These are phyloP conservation scores for Drosophila kepulauana DNA, from an alignment of 1,140 invertebrate species.

Conservation along the genomic window DNA sequence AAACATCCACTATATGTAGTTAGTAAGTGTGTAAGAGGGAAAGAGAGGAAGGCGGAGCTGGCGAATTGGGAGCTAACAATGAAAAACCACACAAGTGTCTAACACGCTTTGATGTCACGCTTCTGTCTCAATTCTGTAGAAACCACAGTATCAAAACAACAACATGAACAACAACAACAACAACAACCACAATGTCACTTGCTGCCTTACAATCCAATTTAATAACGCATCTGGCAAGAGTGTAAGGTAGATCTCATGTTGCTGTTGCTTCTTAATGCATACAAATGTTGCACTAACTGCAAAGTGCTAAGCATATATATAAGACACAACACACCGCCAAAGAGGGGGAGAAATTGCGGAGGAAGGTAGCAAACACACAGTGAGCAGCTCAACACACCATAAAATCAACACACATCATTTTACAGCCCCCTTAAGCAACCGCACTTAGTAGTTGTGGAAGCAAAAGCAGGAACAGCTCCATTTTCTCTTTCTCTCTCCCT, in stretches of 20 bases:
- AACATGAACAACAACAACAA: neutral
- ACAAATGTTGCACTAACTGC: constrained; percentile 78
- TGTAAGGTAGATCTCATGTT: constrained; percentile 44
- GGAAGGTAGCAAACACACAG: constrained; percentile 10
- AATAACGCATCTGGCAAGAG: constrained; percentile 18
- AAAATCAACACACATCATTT: constrained; percentile 77
- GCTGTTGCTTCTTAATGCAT: constrained; percentile 63
- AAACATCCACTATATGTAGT: constrained; percentile 5
- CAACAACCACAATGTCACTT: neutral
- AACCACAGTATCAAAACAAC: constrained; percentile 15
- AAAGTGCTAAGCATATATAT: constrained; percentile 55
- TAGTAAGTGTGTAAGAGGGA: neutral
- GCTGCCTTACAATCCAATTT: constrained; percentile 35
- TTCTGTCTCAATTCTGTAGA: constrained; percentile 13
- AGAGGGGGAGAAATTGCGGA: neutral
- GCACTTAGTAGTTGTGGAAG: neutral
- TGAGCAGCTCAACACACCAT: constrained; percentile 54
- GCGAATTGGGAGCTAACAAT: constrained; percentile 30
- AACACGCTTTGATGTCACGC: constrained; percentile 48
- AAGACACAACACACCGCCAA: neutral
- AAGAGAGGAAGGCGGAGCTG: too few species aligned
- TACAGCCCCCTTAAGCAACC: constrained; percentile 33
- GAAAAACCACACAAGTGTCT: constrained; percentile 45
- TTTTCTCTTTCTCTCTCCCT: neutral
- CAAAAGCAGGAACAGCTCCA: neutral